Percentiles rank a stretch among this genome's conserved stretches.
Conservation (phyloP, 37 sponge, comb jelly and placozoan genomes). For the Geodia barretti region DNA sequence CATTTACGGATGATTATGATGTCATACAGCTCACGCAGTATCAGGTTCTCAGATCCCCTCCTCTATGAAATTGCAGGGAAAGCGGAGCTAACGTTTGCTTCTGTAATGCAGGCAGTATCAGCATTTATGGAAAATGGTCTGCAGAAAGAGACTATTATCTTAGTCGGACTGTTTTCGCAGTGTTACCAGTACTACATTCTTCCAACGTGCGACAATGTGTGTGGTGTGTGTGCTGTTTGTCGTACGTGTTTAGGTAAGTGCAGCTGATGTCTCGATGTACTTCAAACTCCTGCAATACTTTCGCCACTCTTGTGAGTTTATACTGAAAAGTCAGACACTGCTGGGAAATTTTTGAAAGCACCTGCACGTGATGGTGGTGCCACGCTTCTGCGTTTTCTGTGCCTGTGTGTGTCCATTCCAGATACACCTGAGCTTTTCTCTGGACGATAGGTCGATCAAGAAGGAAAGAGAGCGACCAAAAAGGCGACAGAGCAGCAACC, state of each 20-base stretch:
- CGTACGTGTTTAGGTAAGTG: conserved; percentile 32
- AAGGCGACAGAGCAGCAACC: neutral
- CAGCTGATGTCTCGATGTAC: conserved; percentile 38
- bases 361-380: neutral
- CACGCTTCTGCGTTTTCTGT: neutral
- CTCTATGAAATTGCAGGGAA: no score
- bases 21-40: neutral
- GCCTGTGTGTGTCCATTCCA: conserved; percentile 6
- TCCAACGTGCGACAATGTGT: no score
- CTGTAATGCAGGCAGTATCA: no score
- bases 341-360: neutral
- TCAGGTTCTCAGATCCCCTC: neutral
- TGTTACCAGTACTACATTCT: no score
- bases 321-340: neutral
- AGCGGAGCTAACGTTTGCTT: no score
- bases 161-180: no score
- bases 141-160: no score
- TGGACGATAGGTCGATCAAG: conserved; percentile 18
- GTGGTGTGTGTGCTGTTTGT: neutral
- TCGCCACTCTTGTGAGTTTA: conserved; percentile 81
- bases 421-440: conserved; percentile 63
- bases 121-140: no score
- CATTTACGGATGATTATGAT: no score
- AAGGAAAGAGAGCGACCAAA: neutral
- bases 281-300: conserved; percentile 70